A percentile compares a stretch with the other conserved stretches of the same genome.
Evolutionary conservation across 2,888 invertebrate species (phyloP).

Genomic region (Nephrotoma appendiculata): DNA sequence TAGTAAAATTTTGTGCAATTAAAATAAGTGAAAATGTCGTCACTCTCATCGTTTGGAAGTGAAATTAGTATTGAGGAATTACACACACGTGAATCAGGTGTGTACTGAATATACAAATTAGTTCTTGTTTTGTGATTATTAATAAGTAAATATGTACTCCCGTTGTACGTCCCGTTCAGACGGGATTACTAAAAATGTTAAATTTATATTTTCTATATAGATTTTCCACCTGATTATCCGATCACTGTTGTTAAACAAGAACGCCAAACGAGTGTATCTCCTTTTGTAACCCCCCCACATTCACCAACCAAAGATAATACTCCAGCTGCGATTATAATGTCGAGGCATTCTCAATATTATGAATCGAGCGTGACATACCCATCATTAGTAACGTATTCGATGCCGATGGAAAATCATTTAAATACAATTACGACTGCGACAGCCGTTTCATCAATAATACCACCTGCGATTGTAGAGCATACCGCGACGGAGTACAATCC

Average conservation of each 20-base stretch:
- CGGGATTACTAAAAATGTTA: neutral
- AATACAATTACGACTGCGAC: neutral
- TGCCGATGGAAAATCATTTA: neutral
- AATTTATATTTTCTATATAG: slow-evolving; percentile 22
- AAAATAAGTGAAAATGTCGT: slow-evolving; percentile 27
- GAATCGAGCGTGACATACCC: neutral
- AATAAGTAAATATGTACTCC: too few species aligned
- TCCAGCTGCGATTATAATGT: neutral
- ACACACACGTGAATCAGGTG: slow-evolving; percentile 30
- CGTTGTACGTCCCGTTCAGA: neutral
- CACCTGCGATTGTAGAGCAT: too few species aligned
- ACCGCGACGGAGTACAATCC: slow-evolving; percentile 4
- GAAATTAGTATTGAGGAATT: slow-evolving; percentile 34
- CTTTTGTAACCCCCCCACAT: slow-evolving; percentile 56
- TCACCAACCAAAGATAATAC: slow-evolving; percentile 45
- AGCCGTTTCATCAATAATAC: neutral
- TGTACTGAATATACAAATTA: slow-evolving; percentile 12
- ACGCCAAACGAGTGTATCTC: slow-evolving; percentile 38
- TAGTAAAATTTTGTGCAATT: neutral
- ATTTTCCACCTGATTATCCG: slow-evolving; percentile 43
- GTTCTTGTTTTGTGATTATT: neutral
- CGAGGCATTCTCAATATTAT: neutral
- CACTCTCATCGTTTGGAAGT: slow-evolving; percentile 30
- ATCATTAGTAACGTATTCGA: neutral
- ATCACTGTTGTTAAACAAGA: slow-evolving; percentile 47